Evolutionary conservation across 2,888 invertebrate species (phyloP), one percentile per base, ranked within the genome.

Genomic region (Drosophila nigricruria): DNA sequence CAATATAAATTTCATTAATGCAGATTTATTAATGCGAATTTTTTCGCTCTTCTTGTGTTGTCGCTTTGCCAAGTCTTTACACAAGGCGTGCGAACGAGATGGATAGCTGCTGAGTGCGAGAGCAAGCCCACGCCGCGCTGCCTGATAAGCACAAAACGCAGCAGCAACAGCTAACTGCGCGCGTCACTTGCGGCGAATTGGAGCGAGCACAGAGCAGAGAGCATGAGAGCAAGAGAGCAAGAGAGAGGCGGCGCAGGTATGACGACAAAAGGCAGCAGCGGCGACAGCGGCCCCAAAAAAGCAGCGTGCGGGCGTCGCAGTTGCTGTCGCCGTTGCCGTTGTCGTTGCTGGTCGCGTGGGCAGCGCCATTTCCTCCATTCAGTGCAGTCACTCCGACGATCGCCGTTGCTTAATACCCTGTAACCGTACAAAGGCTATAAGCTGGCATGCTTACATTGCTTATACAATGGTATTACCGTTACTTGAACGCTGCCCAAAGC

Each of bases 301-400:
- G 59, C 77, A 77, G 73, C 64, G 69, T 63, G 64, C 65, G 77
- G 69, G 69, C 76, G 73, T 72, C 64, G 68, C 60, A 34, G 62
- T 60, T 34, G 62, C 36, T 23, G 57, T 54, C 38, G 63, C 58
- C 47, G 59, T 77, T 49, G 58, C 38, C 50, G 65, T 77, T 59
- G 71, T 23, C 50, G 58, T 62, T 57, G 63, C 74, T 62, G 54
- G 77, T 77, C 71, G 75, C 79, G 78, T 79, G 75, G 78, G 78
- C 79, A 70, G 76, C 64, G 75, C 52, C 75, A 75, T 79, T 78
- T 78, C 78, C 78, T 77, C 59, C 66, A 78, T 73, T 42, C 40
- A 56, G 16, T 70, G 77, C 77, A 38, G 69, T 63, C 63, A 69
- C 38, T 69, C 49, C 58, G 43, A 54, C 61, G 67, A 77, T 69